Conservation (phyloP, 2,797 vertebrate species). For the Leuciscus waleckii region DNA sequence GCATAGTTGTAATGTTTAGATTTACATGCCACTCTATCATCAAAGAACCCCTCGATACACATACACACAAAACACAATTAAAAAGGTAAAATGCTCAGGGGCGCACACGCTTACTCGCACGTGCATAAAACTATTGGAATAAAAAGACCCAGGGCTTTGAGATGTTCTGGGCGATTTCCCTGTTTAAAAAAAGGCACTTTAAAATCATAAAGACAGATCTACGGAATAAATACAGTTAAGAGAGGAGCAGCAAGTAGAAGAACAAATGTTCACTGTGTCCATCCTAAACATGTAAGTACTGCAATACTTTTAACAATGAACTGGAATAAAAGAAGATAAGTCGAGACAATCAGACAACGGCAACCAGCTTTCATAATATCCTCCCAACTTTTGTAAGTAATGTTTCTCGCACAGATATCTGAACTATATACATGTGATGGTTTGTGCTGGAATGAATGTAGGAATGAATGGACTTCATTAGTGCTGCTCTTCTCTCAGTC, state of each 20-base stretch:
- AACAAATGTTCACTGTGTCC: constrained; percentile 22
- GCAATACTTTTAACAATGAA: constrained; percentile 16
- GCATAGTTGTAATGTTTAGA: constrained; percentile 33
- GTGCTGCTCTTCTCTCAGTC: constrained; percentile 78
- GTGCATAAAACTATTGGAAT: neutral
- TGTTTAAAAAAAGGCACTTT: constrained; percentile 7
- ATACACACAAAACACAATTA: neutral
- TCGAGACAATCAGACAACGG: neutral
- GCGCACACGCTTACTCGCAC: neutral
- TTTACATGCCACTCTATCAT: constrained; percentile 26
- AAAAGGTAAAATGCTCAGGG: neutral
- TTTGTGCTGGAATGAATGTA: constrained; percentile 32
- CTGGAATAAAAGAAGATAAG: constrained; percentile 34
- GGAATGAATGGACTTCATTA: constrained; percentile 33
- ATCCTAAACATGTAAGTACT: constrained; percentile 3
- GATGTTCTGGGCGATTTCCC: neutral
- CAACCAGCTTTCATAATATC: neutral
- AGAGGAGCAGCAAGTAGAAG: constrained; percentile 32
- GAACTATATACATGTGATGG: constrained; percentile 33
- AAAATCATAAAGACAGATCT: constrained; percentile 2
- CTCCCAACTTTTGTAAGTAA: constrained; percentile 3
- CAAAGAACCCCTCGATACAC: constrained; percentile 8
- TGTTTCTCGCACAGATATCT: neutral
- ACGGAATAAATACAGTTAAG: constrained; percentile 34
- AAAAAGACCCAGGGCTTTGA: neutral